These are phyloP conservation scores for Muscidifurax raptorellus DNA, from an alignment of 1,140 invertebrate genomes.

Conservation along the genomic window DNA sequence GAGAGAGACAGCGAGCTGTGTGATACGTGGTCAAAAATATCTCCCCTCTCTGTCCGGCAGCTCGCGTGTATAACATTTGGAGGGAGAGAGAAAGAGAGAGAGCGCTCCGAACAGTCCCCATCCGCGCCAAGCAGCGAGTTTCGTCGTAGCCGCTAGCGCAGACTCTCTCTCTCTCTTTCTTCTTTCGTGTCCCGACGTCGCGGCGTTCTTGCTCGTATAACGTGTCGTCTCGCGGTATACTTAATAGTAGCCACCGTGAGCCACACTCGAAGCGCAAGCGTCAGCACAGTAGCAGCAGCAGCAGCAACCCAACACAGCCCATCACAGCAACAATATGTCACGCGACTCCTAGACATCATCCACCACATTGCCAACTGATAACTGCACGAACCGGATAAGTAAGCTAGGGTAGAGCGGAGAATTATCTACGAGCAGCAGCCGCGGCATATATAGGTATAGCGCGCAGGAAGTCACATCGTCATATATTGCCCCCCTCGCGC, in stretches of 20 bases:
- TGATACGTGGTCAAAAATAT: slow-evolving; percentile 11
- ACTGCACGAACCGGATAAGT: slow-evolving; percentile 7
- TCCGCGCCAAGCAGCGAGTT: not conserved
- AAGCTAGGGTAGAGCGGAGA: not conserved
- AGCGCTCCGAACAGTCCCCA: not conserved
- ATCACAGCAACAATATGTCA: slow-evolving; percentile 42
- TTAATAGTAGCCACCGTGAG: not conserved
- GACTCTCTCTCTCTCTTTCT: not conserved
- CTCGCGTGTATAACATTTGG: not conserved
- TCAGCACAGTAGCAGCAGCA: not conserved
- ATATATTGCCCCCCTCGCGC: slow-evolving; percentile 3
- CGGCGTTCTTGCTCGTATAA: not conserved
- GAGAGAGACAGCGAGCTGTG: not conserved
- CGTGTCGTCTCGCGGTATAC: not conserved
- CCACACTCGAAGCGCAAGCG: not conserved
- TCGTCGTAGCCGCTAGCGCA: not conserved
- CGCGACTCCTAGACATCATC: slow-evolving; percentile 8
- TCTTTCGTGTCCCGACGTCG: not conserved
- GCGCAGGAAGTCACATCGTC: slow-evolving; percentile 32
- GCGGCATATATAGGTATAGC: slow-evolving; percentile 9
- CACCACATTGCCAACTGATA: not conserved
- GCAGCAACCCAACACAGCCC: not conserved
- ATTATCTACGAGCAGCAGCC: not conserved
- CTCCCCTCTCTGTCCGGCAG: not conserved
- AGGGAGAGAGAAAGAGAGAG: not conserved